Conservation (phyloP, 1,140 invertebrate species). For the Caligus rogercresseyi region DNA sequence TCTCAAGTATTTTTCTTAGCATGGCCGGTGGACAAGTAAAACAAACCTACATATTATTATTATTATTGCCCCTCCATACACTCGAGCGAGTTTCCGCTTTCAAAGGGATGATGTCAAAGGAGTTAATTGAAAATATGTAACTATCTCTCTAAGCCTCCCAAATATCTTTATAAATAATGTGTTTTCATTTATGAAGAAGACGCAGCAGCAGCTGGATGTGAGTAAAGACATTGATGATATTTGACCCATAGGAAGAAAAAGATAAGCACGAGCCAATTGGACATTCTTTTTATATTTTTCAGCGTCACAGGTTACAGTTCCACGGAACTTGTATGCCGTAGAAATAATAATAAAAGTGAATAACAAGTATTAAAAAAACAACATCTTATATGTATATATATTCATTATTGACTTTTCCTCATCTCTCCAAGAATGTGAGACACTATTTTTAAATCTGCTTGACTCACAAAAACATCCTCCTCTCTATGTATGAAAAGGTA, state of each 20-base stretch:
- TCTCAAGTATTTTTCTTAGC: neutral
- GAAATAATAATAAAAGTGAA: too few species aligned
- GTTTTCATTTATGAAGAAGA: too few species aligned
- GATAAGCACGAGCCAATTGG: neutral
- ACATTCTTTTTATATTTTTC: neutral
- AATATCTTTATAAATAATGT: neutral
- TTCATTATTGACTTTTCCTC: too few species aligned
- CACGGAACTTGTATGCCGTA: too few species aligned
- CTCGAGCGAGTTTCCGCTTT: neutral
- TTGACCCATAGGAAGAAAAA: neutral
- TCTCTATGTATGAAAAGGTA: too few species aligned
- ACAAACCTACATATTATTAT: neutral
- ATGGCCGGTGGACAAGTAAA: neutral
- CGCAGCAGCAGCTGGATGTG: neutral
- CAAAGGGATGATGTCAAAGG: neutral
- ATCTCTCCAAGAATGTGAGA: too few species aligned
- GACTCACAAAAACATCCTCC: too few species aligned
- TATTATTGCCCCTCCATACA: neutral
- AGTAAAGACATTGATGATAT: neutral
- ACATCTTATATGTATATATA: too few species aligned
- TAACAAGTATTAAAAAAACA: too few species aligned
- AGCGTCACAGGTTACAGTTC: neutral
- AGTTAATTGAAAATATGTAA: neutral
- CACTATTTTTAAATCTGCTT: too few species aligned
- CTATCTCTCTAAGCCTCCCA: neutral